Base-by-base conservation (phyloP, 2,113 vertebrate species). In the Gnathonemus longibarbis region DNA sequence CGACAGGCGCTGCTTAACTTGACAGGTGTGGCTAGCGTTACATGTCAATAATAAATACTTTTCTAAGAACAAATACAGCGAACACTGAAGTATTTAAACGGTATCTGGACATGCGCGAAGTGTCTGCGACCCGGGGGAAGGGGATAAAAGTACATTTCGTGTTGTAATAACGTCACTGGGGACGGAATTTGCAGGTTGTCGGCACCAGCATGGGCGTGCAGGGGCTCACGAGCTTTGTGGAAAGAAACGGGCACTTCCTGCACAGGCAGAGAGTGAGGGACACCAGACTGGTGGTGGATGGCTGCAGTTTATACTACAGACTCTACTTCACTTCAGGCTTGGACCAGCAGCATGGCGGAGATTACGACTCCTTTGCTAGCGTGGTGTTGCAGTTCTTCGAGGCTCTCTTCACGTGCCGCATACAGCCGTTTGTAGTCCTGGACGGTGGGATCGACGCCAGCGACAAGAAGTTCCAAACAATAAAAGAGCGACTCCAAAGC, bases 401-500 rank as follows among this genome's bases (percentile, higher is more conserved):
- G 88, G 94, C 94, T 0, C 91, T 99, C 89, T 93, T 91, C 77
- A 89, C 93, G 13, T 99, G 98, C 92, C 91, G 93, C 48, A 96
- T 99, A 56, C 91, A 94, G 21, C 96, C 98, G 0, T 98, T 96
- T 74, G 97, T 99, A 90, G 95, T 98, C 24, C 92, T 99, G 92
- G 98, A 99, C 93, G 98, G 98, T 90, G 98, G 98, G 5, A 96
- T 96, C 90, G 98, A 97, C 91, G 94, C 95, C 80, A 97, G 95
- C 0, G 95, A 98, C 92, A 97, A 97, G 92, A 99, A 99, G 94
- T 95, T 98, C 83, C 21, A 92, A 24, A 98, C 97, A 0, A 88
- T 98, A 90, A 95, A 95, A 80, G 92, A 96, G 27, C 95, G 98
- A 45, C 94, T 96, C 49, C 94, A 94, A 89, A 96, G 96, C 83